Evolutionary conservation across 2,888 invertebrate species (phyloP).

Genomic region (Drosophila barbarae): DNA sequence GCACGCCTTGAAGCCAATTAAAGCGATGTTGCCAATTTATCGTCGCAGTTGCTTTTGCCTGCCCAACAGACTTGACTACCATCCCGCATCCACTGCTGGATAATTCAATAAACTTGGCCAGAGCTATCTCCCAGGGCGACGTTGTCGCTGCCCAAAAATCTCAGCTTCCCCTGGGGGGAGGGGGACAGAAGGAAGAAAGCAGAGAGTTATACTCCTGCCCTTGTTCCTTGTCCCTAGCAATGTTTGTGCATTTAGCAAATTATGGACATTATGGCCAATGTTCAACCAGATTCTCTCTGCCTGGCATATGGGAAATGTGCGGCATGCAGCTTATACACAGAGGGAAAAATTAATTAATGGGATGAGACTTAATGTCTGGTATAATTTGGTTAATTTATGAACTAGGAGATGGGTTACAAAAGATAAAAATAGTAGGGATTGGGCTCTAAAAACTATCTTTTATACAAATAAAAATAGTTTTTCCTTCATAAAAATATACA

Average conservation of each 20-base stretch:
- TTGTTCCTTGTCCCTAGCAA: not conserved
- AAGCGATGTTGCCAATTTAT: slow-evolving; percentile 59
- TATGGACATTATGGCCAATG: slow-evolving; percentile 45
- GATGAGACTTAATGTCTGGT: not conserved
- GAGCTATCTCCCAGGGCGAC: slow-evolving; percentile 37
- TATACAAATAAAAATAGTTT: too few species aligned
- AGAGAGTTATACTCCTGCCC: not conserved
- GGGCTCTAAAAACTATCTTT: too few species aligned
- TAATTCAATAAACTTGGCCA: slow-evolving; percentile 62
- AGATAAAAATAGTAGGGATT: not conserved
- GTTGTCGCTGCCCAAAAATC: slow-evolving; percentile 18
- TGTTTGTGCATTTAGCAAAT: slow-evolving; percentile 44
- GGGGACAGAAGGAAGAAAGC: not conserved
- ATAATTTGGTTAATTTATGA: not conserved
- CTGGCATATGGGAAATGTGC: slow-evolving; percentile 21
- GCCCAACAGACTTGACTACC: not conserved
- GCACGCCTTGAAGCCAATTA: slow-evolving; percentile 63
- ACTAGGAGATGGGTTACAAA: not conserved
- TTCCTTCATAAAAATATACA: too few species aligned
- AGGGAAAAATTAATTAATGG: not conserved
- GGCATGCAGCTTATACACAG: slow-evolving; percentile 20
- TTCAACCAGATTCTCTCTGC: slow-evolving; percentile 13
- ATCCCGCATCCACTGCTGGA: slow-evolving; percentile 23
- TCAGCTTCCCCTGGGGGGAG: not conserved
- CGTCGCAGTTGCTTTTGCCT: slow-evolving; percentile 2